Percentiles rank a stretch among this genome's conserved stretches.
Conservation (phyloP, 2,888 invertebrate species). For the Rhogogaster chlorosoma region DNA sequence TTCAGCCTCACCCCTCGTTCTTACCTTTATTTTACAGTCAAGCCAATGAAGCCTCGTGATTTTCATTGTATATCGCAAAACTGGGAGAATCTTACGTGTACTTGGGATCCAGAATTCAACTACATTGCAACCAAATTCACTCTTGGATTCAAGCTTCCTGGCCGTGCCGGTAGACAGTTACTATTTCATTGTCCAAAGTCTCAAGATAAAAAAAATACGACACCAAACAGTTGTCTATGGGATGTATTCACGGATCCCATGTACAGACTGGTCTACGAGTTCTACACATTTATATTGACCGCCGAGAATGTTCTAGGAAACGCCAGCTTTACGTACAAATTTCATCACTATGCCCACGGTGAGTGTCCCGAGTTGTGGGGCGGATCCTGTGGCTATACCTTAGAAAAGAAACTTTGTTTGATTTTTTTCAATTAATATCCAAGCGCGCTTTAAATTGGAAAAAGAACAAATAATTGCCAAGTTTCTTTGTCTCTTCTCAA, state of each 20-base stretch:
- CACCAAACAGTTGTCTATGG: conserved; percentile 78
- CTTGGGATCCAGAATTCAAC: conserved; percentile 84
- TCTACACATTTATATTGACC: conserved; percentile 82
- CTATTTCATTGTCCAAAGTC: conserved; percentile 71
- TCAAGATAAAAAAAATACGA: conserved; percentile 57
- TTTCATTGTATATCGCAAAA: conserved; percentile 88
- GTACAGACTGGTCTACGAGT: conserved; percentile 79
- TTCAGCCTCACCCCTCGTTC: background rate
- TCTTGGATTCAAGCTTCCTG: conserved; percentile 77
- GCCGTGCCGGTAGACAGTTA: conserved; percentile 75
- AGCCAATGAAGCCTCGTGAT: conserved; percentile 83
- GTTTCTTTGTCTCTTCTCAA: background rate
- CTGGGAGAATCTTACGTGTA: conserved; percentile 87
- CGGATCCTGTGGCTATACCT: background rate
- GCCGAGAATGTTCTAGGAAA: conserved; percentile 83
- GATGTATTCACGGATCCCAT: conserved; percentile 78
- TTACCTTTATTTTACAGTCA: conserved; percentile 75
- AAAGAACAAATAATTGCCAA: background rate
- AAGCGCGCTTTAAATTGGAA: background rate
- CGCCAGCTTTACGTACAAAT: conserved; percentile 78
- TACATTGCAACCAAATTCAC: conserved; percentile 81
- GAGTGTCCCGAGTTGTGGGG: conserved; percentile 60
- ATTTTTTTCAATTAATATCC: background rate
- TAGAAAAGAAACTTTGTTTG: background rate
- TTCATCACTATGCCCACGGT: conserved; percentile 82